These are phyloP conservation scores for Eriocheir sinensis DNA, from an alignment of 1,140 invertebrate genomes.

Conservation along the genomic window DNA sequence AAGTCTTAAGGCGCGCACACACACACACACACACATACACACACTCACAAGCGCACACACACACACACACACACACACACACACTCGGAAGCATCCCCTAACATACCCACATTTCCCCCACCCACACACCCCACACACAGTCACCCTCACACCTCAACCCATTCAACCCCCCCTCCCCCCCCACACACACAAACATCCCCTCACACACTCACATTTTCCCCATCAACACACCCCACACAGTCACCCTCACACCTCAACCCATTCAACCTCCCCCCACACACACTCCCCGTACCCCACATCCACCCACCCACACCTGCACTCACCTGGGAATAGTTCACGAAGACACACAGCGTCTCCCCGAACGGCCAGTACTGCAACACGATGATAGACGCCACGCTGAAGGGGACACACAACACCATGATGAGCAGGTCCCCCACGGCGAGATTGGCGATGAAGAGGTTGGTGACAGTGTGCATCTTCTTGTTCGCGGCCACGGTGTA, in stretches of 20 bases:
- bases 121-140: neutral
- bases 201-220: too few species aligned
- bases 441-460: conserved; percentile 93
- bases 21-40: too few species aligned
- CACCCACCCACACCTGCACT: neutral
- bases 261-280: neutral
- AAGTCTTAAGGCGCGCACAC: too few species aligned
- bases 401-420: conserved; percentile 92
- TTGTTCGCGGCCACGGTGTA: conserved; percentile 89
- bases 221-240: too few species aligned
- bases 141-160: neutral
- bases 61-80: too few species aligned
- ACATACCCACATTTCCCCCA: too few species aligned
- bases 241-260: too few species aligned
- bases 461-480: conserved; percentile 91
- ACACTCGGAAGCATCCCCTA: too few species aligned
- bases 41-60: too few species aligned
- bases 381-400: conserved; percentile 89
- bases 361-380: conserved; percentile 93
- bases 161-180: neutral
- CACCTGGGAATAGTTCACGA: conserved; percentile 90
- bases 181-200: neutral
- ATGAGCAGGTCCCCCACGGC: conserved; percentile 93
- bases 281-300: neutral
- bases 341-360: conserved; percentile 88